Evolutionary conservation across 2,888 invertebrate species (phyloP).

Genomic region (Holacanthella duospinosa): DNA sequence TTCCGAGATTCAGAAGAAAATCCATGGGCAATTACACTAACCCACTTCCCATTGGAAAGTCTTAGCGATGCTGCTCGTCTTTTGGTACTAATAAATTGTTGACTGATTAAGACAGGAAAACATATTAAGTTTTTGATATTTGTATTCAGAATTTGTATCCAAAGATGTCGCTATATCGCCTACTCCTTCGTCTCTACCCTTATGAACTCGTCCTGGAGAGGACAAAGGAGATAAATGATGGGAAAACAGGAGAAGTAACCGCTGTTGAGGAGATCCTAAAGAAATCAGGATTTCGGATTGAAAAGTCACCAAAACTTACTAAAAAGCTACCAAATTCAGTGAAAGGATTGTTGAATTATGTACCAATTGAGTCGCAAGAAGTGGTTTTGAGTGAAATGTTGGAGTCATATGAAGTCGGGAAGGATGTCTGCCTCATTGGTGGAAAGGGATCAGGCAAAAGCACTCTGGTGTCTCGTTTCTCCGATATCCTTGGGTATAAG

Average conservation of each 20-base stretch:
- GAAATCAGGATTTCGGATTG: slow-evolving; percentile 48
- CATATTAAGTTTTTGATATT: not conserved
- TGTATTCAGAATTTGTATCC: slow-evolving; percentile 9
- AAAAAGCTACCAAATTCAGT: not conserved
- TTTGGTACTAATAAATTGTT: slow-evolving; percentile 47
- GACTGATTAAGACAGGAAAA: not conserved
- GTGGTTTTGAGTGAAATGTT: slow-evolving; percentile 63
- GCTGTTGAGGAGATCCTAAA: slow-evolving; percentile 61
- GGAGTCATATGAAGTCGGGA: slow-evolving; percentile 60
- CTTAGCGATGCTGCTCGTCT: slow-evolving; percentile 56
- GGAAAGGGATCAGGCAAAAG: slow-evolving; percentile 89
- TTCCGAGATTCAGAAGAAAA: slow-evolving; percentile 41
- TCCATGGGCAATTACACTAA: slow-evolving; percentile 49
- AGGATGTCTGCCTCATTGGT: slow-evolving; percentile 78
- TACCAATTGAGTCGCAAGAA: slow-evolving; percentile 50
- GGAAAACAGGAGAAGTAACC: slow-evolving; percentile 39
- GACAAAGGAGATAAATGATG: slow-evolving; percentile 51
- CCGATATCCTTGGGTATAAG: slow-evolving; percentile 63
- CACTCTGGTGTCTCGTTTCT: slow-evolving; percentile 63
- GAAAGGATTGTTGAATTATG: slow-evolving; percentile 12
- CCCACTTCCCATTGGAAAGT: slow-evolving; percentile 83
- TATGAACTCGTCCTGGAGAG: slow-evolving; percentile 65
- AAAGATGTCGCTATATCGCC: slow-evolving; percentile 54
- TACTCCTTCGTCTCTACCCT: slow-evolving; percentile 71
- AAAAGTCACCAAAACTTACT: slow-evolving; percentile 5